Evolutionary conservation across 2,888 invertebrate genomes (phyloP), one percentile per base, ranked within the genome.

Genomic region (Tyria jacobaeae): DNA sequence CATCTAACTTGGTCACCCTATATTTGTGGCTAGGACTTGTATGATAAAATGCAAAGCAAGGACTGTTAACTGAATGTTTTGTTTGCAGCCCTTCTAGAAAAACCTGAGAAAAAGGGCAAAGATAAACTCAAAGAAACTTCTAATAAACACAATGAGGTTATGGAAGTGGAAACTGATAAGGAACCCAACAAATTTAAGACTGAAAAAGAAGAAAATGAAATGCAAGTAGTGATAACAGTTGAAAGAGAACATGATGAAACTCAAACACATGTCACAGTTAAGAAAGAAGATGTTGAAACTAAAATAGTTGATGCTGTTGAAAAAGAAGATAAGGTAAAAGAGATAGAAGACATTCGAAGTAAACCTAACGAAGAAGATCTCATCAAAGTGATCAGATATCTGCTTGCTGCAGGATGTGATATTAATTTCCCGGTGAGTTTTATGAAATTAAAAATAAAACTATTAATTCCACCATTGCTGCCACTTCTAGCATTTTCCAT

Each of bases 381-480:
- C 2, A 68, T 91, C 59, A 92, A 88, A 71, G 88, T 90, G 39
- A 95, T 96, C 64, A 86, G 94, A 82, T 97, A 97, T 81, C 94
- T 99, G 49, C 94, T 98, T 52, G 96, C 96, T 73, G 96, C 96
- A 57, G 97, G 98, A 0, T 97, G 97, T 51, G 96, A 96, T 82
- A 95, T 97, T 47, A 95, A 96, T 61, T 89, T 96, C 35, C 96
- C 96, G 90, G 96, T 96, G 75, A 90, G 88, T 44, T 56, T 44
- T 0, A 9, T n/a, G n/a, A n/a, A n/a, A n/a, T n/a, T n/a, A n/a
- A n/a, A n/a, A n/a, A n/a, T n/a, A n/a, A n/a, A n/a, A n/a, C n/a
- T n/a, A n/a, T n/a, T n/a, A n/a, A n/a, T n/a, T n/a, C n/a, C n/a
- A n/a, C n/a, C n/a, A n/a, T n/a, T n/a, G n/a, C n/a, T n/a, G n/a